Conservation (phyloP, 2,888 invertebrate genomes). For the Campaea margaritaria region DNA sequence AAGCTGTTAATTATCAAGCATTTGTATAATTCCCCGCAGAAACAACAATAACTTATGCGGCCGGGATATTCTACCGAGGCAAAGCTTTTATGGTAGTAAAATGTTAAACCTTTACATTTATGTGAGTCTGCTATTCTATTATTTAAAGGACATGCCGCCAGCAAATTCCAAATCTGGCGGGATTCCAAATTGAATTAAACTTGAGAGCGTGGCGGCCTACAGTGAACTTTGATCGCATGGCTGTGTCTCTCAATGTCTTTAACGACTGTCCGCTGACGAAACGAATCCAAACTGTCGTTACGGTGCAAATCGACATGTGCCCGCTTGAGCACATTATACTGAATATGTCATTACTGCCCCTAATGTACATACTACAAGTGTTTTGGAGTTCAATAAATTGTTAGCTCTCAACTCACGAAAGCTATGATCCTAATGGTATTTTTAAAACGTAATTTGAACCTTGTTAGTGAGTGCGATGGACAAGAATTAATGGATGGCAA, state of each 20-base stretch:
- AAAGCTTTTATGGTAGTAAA: conserved; percentile 54
- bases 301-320: not conserved
- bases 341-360: not conserved
- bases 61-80: conserved; percentile 28
- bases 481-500: conserved; percentile 22
- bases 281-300: conserved; percentile 29
- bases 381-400: conserved; percentile 3
- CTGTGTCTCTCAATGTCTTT: conserved; percentile 58
- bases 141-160: conserved; percentile 76
- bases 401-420: no score
- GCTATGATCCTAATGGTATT: no score
- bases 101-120: conserved; percentile 63
- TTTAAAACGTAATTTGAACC: not conserved
- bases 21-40: conserved; percentile 29
- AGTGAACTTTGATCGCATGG: conserved; percentile 69
- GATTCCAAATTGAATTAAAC: conserved; percentile 82
- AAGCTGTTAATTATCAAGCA: conserved; percentile 34
- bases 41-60: conserved; percentile 40
- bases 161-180: conserved; percentile 79
- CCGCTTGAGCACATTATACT: not conserved
- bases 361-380: not conserved
- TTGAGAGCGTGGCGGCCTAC: conserved; percentile 64
- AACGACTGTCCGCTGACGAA: conserved; percentile 36
- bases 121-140: conserved; percentile 72
- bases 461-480: not conserved